Evolutionary conservation across 2,113 vertebrate genomes (phyloP), one percentile per base, ranked within the genome.

Genomic region (Anthoscopus minutus): DNA sequence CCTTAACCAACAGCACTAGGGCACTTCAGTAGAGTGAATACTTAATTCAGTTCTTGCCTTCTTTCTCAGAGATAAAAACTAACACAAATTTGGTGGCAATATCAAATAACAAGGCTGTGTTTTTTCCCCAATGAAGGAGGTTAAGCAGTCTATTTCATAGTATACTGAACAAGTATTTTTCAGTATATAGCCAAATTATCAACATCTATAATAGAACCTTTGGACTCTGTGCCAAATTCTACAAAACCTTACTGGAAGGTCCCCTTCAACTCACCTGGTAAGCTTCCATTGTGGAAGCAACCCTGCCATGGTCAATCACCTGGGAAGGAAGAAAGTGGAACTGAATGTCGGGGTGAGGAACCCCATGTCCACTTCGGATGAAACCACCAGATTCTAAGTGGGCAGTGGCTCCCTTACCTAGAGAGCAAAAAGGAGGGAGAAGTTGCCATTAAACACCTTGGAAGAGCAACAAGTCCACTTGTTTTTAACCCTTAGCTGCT

Each of bases 241-340:
- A 35, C 23, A 47, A 53, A 80, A 44, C 20, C 20, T 47, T 62
- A 13, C 10, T 58, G 53, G 18, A 51, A 11, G 15, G 19, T 8
- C 9, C 45, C 90, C 54, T 73, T 61, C 20, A 47, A 40, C 98
- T 95, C 44, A 99, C 99, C 98, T 99, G 99, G 94, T 99, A 99
- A 33, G 99, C 99, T 86, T 99, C 99, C 50, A 97, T 82, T 60
- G 98, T 97, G 13, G 99, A 97, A 51, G 97, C 94, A 38, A 98
- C 96, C 3, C 99, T 97, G 6, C 99, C 99, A 1, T 99, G 99
- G 93, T 99, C 99, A 60, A 99, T 99, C 89, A 99, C 99, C 95
- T 99, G 99, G 4, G 99, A 99, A 7, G 99, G 99, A 70, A 99
- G 97, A 89, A 99, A 99, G 84, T 99, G 99, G 96, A 99, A 99